These are phyloP conservation scores for Eupithecia inturbata DNA, from an alignment of 2,888 invertebrate species.

Conservation along the genomic window DNA sequence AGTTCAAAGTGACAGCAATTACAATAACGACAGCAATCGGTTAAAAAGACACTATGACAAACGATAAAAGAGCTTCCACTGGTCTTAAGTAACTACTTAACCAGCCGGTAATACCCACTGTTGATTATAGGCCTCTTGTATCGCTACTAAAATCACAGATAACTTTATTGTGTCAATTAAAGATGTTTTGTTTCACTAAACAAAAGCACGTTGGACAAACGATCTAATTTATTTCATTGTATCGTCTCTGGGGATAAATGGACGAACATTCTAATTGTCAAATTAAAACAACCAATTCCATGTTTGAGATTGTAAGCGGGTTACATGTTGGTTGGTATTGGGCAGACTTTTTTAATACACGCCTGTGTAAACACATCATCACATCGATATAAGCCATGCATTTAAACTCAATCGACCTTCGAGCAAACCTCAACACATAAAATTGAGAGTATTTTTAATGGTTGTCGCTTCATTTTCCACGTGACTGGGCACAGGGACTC, in stretches of 20 bases:
- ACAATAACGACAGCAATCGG: neutral
- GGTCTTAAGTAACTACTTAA: too few relatives aligned
- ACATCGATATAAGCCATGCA: neutral
- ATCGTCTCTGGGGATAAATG: too few relatives aligned
- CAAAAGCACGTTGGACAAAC: too few relatives aligned
- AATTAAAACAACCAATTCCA: neutral
- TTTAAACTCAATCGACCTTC: neutral
- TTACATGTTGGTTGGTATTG: neutral
- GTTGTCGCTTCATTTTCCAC: constrained; percentile 13
- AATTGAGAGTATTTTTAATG: constrained; percentile 11
- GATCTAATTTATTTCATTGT: too few relatives aligned
- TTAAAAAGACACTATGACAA: neutral
- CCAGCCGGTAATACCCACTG: too few relatives aligned
- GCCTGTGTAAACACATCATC: neutral
- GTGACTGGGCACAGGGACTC: neutral
- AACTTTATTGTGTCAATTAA: too few relatives aligned
- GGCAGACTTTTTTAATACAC: neutral
- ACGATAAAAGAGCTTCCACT: neutral
- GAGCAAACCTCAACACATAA: neutral
- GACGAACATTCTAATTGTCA: too few relatives aligned
- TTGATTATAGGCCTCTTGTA: too few relatives aligned
- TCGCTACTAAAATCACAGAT: too few relatives aligned
- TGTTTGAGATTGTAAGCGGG: neutral
- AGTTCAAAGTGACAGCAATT: neutral
- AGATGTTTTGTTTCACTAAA: too few relatives aligned